Evolutionary conservation across 2,113 vertebrate genomes (phyloP), one percentile per base, ranked within the genome.

Genomic region (Toxostoma redivivum): DNA sequence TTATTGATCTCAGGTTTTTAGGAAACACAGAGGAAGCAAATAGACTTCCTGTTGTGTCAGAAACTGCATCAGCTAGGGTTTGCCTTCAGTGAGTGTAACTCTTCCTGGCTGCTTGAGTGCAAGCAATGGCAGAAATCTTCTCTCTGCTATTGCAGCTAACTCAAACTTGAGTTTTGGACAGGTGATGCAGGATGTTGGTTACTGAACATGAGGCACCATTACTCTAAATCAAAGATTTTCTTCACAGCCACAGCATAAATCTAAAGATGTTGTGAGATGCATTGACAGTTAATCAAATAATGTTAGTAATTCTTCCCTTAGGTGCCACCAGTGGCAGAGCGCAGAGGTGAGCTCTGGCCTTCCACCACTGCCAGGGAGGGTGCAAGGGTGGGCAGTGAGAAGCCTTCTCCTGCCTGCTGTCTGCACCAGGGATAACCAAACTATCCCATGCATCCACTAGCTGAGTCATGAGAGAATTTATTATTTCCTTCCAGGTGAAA

Each of bases 401-500:
- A 61, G 17, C 30, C 7, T 4, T 25, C 9, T 80, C 11, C 40
- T n/a, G 23, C 8, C 0, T 7, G 19, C 23, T 47, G 22, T 20
- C 51, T 25, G 15, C 17, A 19, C n/a, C 2, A 2, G 7, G 3
- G 2, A 1, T 24, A 11, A n/a, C 31, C 62, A 74, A 31, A 40
- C 31, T 16, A 21, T 35, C 8, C 35, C 50, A 23, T 0, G 0
- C 16, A 7, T 30, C 42, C 37, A 8, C 3, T 22, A 21, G 27
- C 28, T 54, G 35, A 79, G 38, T 8, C 18, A 28, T 9, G 23
- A 45, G 7, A 44, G 24, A 24, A 2, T 84, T 53, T 60, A 15
- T 48, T 62, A 24, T 51, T 78, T 66, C 33, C 53, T 84, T 14
- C 19, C 37, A 21, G 14, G 18, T 73, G 33, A 48, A 74, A 85